phyloP scores from a whole-genome alignment of 2,888 invertebrate genomes.

The Drosophila yooni region DNA sequence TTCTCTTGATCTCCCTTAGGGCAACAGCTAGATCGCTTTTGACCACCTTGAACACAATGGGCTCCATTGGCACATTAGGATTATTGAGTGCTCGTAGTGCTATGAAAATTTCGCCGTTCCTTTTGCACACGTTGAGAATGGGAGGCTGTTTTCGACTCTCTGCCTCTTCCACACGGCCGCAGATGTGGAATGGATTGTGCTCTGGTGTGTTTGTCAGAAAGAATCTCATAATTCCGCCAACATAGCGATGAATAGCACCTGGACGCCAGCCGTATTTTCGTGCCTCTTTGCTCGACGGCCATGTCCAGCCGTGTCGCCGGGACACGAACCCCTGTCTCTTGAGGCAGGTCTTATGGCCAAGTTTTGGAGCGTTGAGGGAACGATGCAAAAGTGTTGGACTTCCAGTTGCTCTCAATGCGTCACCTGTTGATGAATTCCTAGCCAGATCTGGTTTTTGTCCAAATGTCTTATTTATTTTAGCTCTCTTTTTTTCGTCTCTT shows the following conservation, averaged over 20 bases:
- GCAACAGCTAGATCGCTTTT: constrained; percentile 86
- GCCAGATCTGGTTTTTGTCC: neutral
- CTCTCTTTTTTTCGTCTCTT: constrained; percentile 48
- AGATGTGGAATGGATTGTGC: constrained; percentile 55
- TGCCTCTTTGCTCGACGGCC: constrained; percentile 84
- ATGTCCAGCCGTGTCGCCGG: constrained; percentile 89
- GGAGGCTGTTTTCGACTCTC: constrained; percentile 80
- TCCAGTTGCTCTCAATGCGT: neutral
- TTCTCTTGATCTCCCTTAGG: constrained; percentile 86
- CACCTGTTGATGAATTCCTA: neutral
- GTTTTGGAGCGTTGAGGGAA: constrained; percentile 65
- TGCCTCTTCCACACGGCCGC: constrained; percentile 82
- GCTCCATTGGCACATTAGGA: constrained; percentile 83
- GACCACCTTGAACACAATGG: constrained; percentile 88
- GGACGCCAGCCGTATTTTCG: constrained; percentile 82
- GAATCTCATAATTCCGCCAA: constrained; percentile 82
- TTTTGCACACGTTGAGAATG: constrained; percentile 88
- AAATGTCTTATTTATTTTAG: neutral
- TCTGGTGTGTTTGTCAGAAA: constrained; percentile 75
- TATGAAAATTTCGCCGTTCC: constrained; percentile 88
- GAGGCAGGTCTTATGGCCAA: constrained; percentile 87
- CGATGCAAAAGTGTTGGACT: constrained; percentile 30
- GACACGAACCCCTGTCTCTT: constrained; percentile 86
- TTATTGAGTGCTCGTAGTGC: constrained; percentile 79
- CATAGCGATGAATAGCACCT: constrained; percentile 81